Evolutionary conservation across 2,113 vertebrate genomes (phyloP), one percentile per base, ranked within the genome.

Genomic region (Phyllopteryx taeniolatus): DNA sequence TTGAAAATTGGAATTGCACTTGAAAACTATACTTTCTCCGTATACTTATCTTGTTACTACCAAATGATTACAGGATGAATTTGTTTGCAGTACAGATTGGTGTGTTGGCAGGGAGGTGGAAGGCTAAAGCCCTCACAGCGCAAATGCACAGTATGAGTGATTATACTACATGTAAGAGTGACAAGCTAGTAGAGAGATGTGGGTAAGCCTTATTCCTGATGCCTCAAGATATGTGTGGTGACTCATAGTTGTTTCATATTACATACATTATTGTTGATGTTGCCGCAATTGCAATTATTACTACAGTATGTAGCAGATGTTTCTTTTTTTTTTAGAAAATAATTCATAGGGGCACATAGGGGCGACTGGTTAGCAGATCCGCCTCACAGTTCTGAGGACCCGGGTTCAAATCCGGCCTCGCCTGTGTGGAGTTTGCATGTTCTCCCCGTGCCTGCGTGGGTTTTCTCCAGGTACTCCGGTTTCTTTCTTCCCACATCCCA

Each of bases 161-260:
- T 47, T 46, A 47, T 22, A 20, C 13, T 13, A 27, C 9, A 22
- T 31, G 9, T n/a, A 47, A 47, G 12, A 14, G 43, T 47, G 64
- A 66, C 64, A 66, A 66, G 64, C 43, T 47, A 27, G 33, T 35
- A 39, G 59, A 39, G 64, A 47, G 43, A 47, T 17, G 43, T 66
- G 42, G n/a, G 22, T 17, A 15, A 66, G 43, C 44, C n/a, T 66
- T 46, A 22, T 64, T 44, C 20, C 20, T 27, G 43, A 46, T 46
- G 42, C 62, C 62, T 44, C 20, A 13, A 60, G 42, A 46, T 65
- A 46, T 46, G 63, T 46, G 42, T 46, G 63, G n/a, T 7, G 20
- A 27, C 6, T 46, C 20, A 27, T n/a, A 10, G 35, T 8, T 42
- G 15, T 62, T 27, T 43, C 39, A 46, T 22, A 15, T 8, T 61